phyloP scores from a whole-genome alignment of 2,888 invertebrate genomes.

The Oligia strigilis region DNA sequence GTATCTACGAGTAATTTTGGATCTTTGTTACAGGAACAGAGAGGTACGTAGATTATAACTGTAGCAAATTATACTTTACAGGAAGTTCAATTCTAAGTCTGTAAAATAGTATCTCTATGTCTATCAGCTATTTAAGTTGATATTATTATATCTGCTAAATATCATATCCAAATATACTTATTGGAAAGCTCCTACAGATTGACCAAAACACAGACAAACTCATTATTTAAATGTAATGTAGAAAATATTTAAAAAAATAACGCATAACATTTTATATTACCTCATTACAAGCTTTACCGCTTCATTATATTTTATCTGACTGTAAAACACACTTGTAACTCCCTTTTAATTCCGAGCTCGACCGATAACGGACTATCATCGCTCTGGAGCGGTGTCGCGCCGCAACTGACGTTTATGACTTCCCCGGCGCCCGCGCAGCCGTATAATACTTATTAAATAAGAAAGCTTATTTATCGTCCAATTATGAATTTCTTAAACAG shows the following conservation, averaged over 20 bases:
- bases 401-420: slow-evolving; percentile 56
- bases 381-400: slow-evolving; percentile 41
- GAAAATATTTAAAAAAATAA: slow-evolving; percentile 15
- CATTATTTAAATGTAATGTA: neutral
- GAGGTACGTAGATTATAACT: neutral
- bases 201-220: slow-evolving; percentile 1
- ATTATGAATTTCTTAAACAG: slow-evolving; percentile 57
- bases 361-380: slow-evolving; percentile 40
- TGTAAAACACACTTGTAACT: slow-evolving; percentile 63
- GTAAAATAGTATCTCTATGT: neutral
- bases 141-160: neutral
- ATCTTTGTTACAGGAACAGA: neutral
- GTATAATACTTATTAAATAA: slow-evolving; percentile 60
- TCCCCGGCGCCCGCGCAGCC: slow-evolving; percentile 61
- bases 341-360: slow-evolving; percentile 49
- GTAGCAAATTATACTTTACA: neutral
- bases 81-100: neutral
- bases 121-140: neutral
- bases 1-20: neutral
- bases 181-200: neutral
- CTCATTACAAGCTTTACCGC: slow-evolving; percentile 59
- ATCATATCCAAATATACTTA: neutral
- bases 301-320: slow-evolving; percentile 67
- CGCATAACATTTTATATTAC: slow-evolving; percentile 38
- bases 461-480: slow-evolving; percentile 61